Base-by-base conservation (phyloP, 2,113 vertebrate genomes). In the Cyphomyrus discorhynchus region DNA sequence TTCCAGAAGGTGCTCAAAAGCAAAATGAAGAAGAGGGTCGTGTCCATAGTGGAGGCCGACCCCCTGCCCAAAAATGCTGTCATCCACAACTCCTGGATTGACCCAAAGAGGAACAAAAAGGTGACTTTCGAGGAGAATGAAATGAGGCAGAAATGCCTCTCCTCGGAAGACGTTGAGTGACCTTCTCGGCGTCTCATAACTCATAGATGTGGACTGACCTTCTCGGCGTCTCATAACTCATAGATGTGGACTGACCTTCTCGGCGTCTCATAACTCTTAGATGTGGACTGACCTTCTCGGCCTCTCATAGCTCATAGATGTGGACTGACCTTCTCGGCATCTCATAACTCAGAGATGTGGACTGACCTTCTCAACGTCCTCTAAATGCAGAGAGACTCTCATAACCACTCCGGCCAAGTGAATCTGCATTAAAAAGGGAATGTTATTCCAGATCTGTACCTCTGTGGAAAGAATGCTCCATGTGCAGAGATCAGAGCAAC, bases 21-120 rank as follows among this genome's bases (percentile, higher is more conserved):
- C 94, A 99, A 99, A 95, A 99, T 99, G 98, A 99, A 99, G 96
- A 99, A 99, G 91, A 92, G 98, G 90, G 98, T 99, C 56, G 98
- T 99, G 94, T 99, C 98, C 5, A 98, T 99, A 93, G 97, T 99
- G 88, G 98, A 99, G 96, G 98, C 98, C 24, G 98, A 99, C 77
- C 98, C 98, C 7, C 94, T 97, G 92, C 98, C 98, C 88, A 99
- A 98, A 92, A 98, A 99, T 0, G 97, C 98, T 90, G 95, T 99
- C 92, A 99, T 99, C 94, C 98, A 98, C 93, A 99, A 99, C 92
- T 99, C 98, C 90, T 99, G 98, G 98, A 98, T 99, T 91, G 98
- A 99, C 91, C 98, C 98, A 93, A 98, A 98, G 93, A 97, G 98
- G 94, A 99, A 97, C 94, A 98, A 98, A 96, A 98, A 97, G 93